Percentiles rank a stretch among this genome's conserved stretches.
These are phyloP conservation scores for Noctua comes DNA, from an alignment of 2,888 invertebrate genomes.

Conservation along the genomic window DNA sequence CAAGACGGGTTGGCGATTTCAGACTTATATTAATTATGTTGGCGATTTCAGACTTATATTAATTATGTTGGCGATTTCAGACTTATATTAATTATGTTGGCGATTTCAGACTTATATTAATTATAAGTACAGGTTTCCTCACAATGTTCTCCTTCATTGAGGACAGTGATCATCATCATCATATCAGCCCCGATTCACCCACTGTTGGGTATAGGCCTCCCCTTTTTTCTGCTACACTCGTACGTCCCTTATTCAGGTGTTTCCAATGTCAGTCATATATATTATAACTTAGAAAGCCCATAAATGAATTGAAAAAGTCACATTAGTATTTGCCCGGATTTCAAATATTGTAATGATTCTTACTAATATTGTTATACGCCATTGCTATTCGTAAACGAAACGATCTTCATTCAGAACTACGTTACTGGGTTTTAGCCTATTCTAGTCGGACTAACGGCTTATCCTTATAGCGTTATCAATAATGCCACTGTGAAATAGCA, in stretches of 20 bases:
- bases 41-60: too few species aligned
- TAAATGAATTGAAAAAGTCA: neutral
- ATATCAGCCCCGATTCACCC: too few species aligned
- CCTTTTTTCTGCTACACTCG: too few species aligned
- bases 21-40: neutral
- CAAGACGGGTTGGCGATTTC: neutral
- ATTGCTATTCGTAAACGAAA: neutral
- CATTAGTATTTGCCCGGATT: neutral
- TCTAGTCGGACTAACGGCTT: neutral
- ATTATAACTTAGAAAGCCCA: neutral
- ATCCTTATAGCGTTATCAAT: conserved; percentile 2
- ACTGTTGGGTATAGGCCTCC: too few species aligned
- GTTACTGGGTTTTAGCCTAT: neutral
- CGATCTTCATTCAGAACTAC: neutral
- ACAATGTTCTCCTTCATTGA: neutral
- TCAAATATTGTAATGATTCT: neutral
- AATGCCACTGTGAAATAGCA: neutral
- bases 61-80: neutral
- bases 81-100: too few species aligned
- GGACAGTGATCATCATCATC: too few species aligned
- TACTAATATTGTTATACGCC: neutral
- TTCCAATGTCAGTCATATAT: too few species aligned
- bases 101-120: too few species aligned
- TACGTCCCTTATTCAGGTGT: too few species aligned
- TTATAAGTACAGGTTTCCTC: too few species aligned